These are phyloP conservation scores for Xestoiulus laeticollis DNA, from an alignment of 2,888 invertebrate species.

Conservation along the genomic window DNA sequence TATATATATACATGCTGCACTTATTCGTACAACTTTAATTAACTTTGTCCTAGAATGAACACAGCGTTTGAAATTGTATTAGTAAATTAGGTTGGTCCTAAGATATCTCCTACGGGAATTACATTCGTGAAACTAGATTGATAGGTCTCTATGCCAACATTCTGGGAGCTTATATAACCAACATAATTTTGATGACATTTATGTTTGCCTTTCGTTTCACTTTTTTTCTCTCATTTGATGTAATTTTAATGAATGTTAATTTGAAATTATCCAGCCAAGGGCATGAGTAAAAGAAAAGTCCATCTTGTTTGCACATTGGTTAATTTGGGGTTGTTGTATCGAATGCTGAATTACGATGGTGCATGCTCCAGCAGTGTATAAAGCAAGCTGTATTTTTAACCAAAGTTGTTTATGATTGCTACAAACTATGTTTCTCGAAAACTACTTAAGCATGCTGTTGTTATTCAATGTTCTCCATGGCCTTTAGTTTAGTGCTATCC, in stretches of 20 bases:
- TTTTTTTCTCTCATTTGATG: background rate
- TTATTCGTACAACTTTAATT: background rate
- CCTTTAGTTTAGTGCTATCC: too few species aligned
- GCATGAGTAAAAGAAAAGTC: background rate
- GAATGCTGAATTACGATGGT: background rate
- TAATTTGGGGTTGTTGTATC: background rate
- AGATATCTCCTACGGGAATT: background rate
- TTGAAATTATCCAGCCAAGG: background rate
- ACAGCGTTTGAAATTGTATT: background rate
- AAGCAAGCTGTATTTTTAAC: too few species aligned
- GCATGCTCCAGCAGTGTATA: too few species aligned
- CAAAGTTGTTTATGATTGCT: too few species aligned
- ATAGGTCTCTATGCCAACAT: background rate
- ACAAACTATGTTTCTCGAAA: too few species aligned
- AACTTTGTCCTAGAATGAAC: background rate
- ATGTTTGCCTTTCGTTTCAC: background rate
- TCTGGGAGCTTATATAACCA: background rate
- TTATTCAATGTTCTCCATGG: too few species aligned
- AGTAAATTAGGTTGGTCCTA: conserved; percentile 16
- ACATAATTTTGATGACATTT: background rate
- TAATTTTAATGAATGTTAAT: conserved; percentile 15
- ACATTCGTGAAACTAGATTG: background rate
- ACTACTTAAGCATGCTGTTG: too few species aligned
- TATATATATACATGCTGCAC: background rate
- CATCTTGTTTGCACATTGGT: background rate